Evolutionary conservation across 35 echinoderm and acorn worm genomes (phyloP), one percentile per base, ranked within the genome.

Genomic region (Holothuria glaberrima): DNA sequence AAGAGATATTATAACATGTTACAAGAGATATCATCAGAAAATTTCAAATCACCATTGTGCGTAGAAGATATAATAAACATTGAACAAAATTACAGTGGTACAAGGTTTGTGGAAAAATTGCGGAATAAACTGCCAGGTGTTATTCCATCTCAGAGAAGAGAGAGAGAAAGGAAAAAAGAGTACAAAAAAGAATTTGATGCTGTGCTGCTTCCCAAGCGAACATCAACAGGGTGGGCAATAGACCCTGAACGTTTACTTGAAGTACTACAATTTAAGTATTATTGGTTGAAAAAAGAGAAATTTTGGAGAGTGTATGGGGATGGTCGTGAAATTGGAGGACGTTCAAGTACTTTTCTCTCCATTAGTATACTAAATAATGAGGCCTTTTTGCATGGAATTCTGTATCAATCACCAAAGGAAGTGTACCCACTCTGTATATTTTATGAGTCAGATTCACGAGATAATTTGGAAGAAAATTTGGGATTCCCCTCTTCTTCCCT

Each of bases 381-480:
- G 25, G 38, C 38, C 22, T 19, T 34, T 12, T 36, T 82, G 17
- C 41, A 58, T 82, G 77, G 77, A 6, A 4, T 6, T 52, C 19
- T 20, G 36, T 56, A 52, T 25, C 50, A 82, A 21, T 22, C 20
- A 22, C 48, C 77, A 20, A 48, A 58, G 21, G 77, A 82, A 56
- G 77, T 48, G 4, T 82, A 27, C n/a, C 77, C 77, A 18, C 22
- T 82, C 2, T 28, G 6, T 20, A 82, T 54, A 2, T 82, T 82
- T 31, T 82, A 82, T 56, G 77, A 58, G 10, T 6, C 36, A 52
- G 50, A 82, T 25, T 52, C 41, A 7, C 19, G 61, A 68, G 89
- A 95, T 65, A 95, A 95, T 59, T 48, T 92, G 10, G 94, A 95
- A 77, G 76, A 74, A 59, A 95, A 92, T 91, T 26, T 92, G 5